Evolutionary conservation across 1,140 invertebrate genomes (phyloP).

Genomic region (Trachelipus rathkii): DNA sequence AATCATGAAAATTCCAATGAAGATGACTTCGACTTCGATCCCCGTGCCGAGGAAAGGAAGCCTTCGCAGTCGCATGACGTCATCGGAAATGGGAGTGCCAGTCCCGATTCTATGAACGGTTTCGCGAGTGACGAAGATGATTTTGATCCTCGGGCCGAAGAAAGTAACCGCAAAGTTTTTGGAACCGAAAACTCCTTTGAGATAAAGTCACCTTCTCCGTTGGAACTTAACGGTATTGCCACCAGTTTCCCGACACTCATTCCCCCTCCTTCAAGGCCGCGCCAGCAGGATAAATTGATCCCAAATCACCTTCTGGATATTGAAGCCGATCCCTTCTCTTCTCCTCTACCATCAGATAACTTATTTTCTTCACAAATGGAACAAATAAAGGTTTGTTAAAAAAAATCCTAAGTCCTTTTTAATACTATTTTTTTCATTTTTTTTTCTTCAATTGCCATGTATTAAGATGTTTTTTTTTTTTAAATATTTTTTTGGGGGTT

Average conservation of each 20-base stretch:
- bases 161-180: not conserved
- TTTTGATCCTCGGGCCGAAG: conserved; percentile 55
- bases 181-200: not conserved
- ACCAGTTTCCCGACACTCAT: not conserved
- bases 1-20: conserved; percentile 13
- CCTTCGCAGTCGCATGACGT: not conserved
- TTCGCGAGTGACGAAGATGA: conserved; percentile 70
- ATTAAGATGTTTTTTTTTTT: too few relatives aligned
- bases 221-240: not conserved
- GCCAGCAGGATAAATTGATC: not conserved
- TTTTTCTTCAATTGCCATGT: too few relatives aligned
- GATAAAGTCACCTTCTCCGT: not conserved
- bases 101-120: conserved; percentile 51
- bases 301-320: not conserved
- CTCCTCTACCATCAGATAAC: not conserved
- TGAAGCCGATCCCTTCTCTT: not conserved
- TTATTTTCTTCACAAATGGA: not conserved
- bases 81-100: conserved; percentile 20
- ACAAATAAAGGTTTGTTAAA: not conserved
- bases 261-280: not conserved
- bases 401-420: too few relatives aligned
- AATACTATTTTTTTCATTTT: not conserved
- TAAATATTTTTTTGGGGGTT: too few relatives aligned
- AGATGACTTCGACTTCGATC: conserved; percentile 41
- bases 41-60: conserved; percentile 37